These are phyloP conservation scores for Chrysolina oricalcia DNA, from an alignment of 2,888 invertebrate species.

Conservation along the genomic window DNA sequence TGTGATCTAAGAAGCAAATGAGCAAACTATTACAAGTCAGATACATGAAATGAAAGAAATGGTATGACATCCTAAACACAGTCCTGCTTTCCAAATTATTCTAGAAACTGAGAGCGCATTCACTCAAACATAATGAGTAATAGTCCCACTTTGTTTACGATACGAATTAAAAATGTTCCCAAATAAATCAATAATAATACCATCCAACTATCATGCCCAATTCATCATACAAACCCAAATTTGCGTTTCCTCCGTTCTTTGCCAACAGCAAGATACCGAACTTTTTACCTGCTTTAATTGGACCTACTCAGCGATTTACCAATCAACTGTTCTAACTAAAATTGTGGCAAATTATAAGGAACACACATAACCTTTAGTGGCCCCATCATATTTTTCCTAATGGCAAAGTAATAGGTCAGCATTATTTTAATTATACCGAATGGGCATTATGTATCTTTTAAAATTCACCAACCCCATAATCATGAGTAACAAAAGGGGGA, in stretches of 20 bases:
- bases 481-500: slow-evolving; percentile 41
- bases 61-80: too few species aligned
- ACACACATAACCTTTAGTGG: slow-evolving; percentile 40
- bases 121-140: too few species aligned
- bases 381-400: slow-evolving; percentile 51
- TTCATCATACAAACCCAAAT: slow-evolving; percentile 8
- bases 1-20: too few species aligned
- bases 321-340: slow-evolving; percentile 46
- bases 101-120: not conserved
- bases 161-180: not conserved
- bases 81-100: not conserved
- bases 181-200: slow-evolving; percentile 4
- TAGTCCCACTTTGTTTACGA: not conserved
- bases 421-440: slow-evolving; percentile 53
- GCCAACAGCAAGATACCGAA: slow-evolving; percentile 28
- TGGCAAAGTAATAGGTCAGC: slow-evolving; percentile 52
- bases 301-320: slow-evolving; percentile 42
- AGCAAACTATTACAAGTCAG: too few species aligned
- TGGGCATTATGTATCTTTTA: slow-evolving; percentile 36
- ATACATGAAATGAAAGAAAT: too few species aligned
- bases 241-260: not conserved
- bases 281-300: slow-evolving; percentile 46
- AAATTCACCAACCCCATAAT: slow-evolving; percentile 42
- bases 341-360: slow-evolving; percentile 56
- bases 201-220: not conserved